A percentile compares a stretch with the other conserved stretches of the same genome.
phyloP scores from a whole-genome alignment of 2,888 invertebrate genomes.

The Troglohyphantes excavatus region DNA sequence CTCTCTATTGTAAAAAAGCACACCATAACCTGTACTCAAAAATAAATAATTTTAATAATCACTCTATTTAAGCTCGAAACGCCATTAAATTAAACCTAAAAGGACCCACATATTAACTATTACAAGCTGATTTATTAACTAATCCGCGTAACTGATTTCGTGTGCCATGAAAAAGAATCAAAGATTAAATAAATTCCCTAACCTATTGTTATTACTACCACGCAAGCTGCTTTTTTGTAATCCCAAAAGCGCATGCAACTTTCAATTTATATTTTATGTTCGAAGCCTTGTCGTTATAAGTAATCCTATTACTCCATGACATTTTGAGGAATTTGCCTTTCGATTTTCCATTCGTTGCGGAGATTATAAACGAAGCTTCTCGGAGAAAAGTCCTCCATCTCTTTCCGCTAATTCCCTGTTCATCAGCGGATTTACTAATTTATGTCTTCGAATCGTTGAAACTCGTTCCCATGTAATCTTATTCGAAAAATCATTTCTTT shows the following conservation, averaged over 20 bases:
- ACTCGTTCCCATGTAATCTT: slow-evolving; percentile 19
- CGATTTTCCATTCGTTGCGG: not conserved
- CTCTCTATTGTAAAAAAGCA: no score
- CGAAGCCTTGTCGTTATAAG: not conserved
- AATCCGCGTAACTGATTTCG: no score
- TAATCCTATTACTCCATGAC: slow-evolving; percentile 9
- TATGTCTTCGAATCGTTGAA: not conserved
- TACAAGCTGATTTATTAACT: no score
- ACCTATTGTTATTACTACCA: not conserved
- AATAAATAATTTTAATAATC: no score
- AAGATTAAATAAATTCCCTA: not conserved
- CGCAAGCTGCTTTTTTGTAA: not conserved
- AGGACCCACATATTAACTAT: no score
- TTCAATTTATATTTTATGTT: not conserved
- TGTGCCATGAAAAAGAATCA: not conserved
- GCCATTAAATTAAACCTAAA: no score
- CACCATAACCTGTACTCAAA: no score
- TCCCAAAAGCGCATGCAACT: not conserved
- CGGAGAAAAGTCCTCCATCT: not conserved
- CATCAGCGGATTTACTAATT: slow-evolving; percentile 33
- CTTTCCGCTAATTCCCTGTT: slow-evolving; percentile 1
- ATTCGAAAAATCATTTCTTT: not conserved
- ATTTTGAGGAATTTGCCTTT: not conserved
- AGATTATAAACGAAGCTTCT: not conserved
- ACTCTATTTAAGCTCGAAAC: no score